Conservation (phyloP, 2,888 invertebrate species). For the Andrena marginata region DNA sequence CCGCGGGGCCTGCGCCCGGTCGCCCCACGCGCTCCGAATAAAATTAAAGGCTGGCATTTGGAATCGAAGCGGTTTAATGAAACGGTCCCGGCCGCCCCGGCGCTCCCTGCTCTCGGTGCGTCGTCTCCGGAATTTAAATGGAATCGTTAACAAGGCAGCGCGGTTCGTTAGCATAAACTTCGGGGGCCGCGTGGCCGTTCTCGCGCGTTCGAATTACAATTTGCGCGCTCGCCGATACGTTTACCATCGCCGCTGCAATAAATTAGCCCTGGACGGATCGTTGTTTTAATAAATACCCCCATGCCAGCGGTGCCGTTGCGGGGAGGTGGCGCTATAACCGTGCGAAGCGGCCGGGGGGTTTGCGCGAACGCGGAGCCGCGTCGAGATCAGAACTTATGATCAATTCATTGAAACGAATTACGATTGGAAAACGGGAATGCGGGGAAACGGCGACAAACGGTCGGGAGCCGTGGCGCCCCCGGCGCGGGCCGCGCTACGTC, state of each 20-base stretch:
- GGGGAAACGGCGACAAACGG: neutral
- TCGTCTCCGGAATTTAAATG: conserved; percentile 38
- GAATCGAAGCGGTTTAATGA: conserved; percentile 47
- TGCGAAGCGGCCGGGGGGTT: neutral
- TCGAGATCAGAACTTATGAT: conserved; percentile 13
- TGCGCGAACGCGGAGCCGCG: neutral
- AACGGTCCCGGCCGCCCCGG: conserved; percentile 7
- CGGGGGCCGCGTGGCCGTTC: neutral
- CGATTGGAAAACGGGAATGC: neutral
- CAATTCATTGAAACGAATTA: conserved; percentile 26
- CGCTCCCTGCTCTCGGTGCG: neutral
- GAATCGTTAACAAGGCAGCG: conserved; percentile 49
- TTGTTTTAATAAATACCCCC: conserved; percentile 17
- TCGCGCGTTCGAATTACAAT: conserved; percentile 19
- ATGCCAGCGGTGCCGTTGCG: no score
- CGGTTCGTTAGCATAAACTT: conserved; percentile 49
- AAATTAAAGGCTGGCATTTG: conserved; percentile 27
- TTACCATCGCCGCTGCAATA: neutral
- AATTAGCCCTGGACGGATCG: neutral
- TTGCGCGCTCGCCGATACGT: conserved; percentile 2
- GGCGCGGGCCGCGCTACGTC: neutral
- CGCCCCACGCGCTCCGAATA: conserved; percentile 5
- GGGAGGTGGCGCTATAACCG: neutral
- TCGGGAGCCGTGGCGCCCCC: neutral
- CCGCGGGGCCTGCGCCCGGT: neutral